Conservation (phyloP, 2,888 invertebrate species). For the Phasia obesa region DNA sequence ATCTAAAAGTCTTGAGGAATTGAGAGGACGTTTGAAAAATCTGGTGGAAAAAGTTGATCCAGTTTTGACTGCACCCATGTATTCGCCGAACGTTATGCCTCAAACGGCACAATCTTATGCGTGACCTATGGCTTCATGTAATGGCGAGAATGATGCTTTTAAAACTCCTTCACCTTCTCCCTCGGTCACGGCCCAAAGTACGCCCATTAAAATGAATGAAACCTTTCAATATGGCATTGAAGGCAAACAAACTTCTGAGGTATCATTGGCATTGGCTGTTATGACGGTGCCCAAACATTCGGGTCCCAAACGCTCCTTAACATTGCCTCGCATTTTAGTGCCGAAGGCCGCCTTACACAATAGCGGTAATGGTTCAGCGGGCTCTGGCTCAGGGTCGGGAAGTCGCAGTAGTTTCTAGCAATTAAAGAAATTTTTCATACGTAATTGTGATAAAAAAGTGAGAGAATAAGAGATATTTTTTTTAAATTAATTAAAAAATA, state of each 20-base stretch:
- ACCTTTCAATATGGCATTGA: conserved; percentile 35
- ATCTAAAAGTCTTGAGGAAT: conserved; percentile 93
- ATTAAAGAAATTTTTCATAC: conserved; percentile 81
- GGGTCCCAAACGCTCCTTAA: conserved; percentile 78
- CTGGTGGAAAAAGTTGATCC: conserved; percentile 90
- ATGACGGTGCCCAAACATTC: conserved; percentile 71
- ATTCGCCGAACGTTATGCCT: conserved; percentile 78
- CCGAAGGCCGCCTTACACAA: conserved; percentile 71
- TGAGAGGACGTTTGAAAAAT: conserved; percentile 91
- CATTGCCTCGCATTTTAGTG: conserved; percentile 78
- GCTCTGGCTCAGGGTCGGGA: conserved; percentile 69
- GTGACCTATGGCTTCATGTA: conserved; percentile 81
- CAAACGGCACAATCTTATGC: conserved; percentile 85
- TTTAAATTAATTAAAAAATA: conserved; percentile 29
- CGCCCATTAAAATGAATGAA: conserved; percentile 55
- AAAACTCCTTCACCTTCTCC: conserved; percentile 46
- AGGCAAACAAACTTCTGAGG: conserved; percentile 66
- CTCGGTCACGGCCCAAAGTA: conserved; percentile 59
- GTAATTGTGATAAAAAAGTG: conserved; percentile 81
- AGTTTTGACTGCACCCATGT: conserved; percentile 57
- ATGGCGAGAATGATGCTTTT: conserved; percentile 59
- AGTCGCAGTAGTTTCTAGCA: conserved; percentile 79
- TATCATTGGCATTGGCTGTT: conserved; percentile 67
- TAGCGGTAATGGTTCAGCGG: conserved; percentile 67
- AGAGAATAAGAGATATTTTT: conserved; percentile 72